Base-by-base conservation (phyloP, 2,888 invertebrate genomes). In the Philhelius pedissequus region DNA sequence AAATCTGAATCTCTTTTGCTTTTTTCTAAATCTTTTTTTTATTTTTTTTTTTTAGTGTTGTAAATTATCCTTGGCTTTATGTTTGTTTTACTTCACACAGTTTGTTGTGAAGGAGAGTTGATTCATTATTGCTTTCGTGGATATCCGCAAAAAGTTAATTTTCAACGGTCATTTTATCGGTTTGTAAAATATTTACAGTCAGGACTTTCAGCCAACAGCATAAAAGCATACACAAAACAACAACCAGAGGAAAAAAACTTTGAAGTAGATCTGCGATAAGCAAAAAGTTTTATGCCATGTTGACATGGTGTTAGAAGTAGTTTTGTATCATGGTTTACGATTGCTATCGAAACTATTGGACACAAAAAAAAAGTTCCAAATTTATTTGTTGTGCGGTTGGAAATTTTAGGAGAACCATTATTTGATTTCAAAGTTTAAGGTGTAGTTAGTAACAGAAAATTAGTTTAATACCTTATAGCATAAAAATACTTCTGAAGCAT, bases 101-200 rank as follows among this genome's bases (percentile, higher is more conserved):
- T 32, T 54, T 54, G 30, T 32, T 54, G 13, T 54, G 18, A 32
- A 38, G 60, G 50, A 66, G 68, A 82, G 82, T 82, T 77, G 60
- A 73, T 82, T 82, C 82, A 82, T 82, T 77, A 77, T 82, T 73
- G 69, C 77, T 82, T 73, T 82, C 13, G 82, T 66, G 71, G 82
- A 62, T 45, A 73, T 82, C 82, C 82, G 48, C 82, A 77, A 82
- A 77, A 82, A 77, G 62, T 82, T 77, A 77, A 73, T 82, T 77
- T 77, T 60, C 68, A 60, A 68, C 62, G 77, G 82, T 82, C 45
- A 68, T 82, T 73, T 77, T 25, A 40, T 58, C 15, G 56, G 56
- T 54, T 43, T 30, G 30, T 15, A 27, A 27, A 20, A 45, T n/a
- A 27, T 18, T 13, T 20, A 35, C 56, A 20, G 20, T 8, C 18